Conservation (phyloP, 1,140 invertebrate species). For the Odontomachus brunneus region DNA sequence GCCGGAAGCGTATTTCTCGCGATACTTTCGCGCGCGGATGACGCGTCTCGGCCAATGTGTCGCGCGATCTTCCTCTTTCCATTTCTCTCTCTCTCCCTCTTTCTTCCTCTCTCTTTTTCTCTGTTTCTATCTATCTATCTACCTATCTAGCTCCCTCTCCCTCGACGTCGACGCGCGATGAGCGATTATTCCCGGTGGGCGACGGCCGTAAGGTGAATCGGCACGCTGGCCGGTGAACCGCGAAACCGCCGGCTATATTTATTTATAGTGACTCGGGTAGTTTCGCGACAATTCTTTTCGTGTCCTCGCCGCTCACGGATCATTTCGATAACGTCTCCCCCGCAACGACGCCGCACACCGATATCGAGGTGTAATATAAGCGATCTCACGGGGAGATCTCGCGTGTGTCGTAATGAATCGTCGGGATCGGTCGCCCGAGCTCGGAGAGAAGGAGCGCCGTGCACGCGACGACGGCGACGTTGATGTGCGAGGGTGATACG, state of each 20-base stretch:
- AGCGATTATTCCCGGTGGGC: background rate
- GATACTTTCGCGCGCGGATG: background rate
- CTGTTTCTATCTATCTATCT: too few species aligned
- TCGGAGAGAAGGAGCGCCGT: background rate
- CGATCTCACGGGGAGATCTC: too few species aligned
- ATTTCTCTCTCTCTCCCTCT: too few species aligned
- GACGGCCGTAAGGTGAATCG: background rate
- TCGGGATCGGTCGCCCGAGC: background rate
- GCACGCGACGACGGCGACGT: background rate
- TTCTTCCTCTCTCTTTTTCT: too few species aligned
- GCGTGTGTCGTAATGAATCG: too few species aligned
- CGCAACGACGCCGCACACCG: too few species aligned
- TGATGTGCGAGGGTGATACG: background rate
- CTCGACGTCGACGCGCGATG: background rate
- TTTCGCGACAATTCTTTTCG: conserved; percentile 18
- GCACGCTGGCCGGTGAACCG: conserved; percentile 13
- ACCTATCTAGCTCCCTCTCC: background rate
- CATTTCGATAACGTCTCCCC: too few species aligned
- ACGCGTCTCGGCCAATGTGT: too few species aligned
- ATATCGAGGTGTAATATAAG: too few species aligned
- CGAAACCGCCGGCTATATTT: conserved; percentile 7
- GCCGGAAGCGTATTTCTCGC: conserved; percentile 13
- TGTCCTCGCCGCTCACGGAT: background rate
- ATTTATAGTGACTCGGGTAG: conserved; percentile 38
- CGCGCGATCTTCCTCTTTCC: too few species aligned